phyloP scores from a whole-genome alignment of 2,797 vertebrate genomes.

The Halcyon leucocephala region DNA sequence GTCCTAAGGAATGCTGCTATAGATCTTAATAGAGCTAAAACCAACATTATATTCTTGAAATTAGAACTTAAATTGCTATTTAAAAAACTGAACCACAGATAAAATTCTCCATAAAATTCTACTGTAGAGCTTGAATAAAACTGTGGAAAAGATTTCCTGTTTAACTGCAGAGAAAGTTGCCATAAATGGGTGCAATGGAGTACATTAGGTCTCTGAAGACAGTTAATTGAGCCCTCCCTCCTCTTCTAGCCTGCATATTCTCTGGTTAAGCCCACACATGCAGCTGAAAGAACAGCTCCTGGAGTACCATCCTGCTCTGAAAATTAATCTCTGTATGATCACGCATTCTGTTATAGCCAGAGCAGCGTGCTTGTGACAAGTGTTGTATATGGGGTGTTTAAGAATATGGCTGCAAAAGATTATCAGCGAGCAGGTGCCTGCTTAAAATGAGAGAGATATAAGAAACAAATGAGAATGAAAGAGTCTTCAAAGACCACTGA shows the following conservation, averaged over 20 bases:
- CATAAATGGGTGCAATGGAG: background rate
- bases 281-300: background rate
- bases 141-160: background rate
- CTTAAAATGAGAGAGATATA: background rate
- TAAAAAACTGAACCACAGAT: background rate
- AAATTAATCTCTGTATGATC: background rate
- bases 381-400: background rate
- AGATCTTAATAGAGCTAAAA: background rate
- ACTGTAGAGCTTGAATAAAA: background rate
- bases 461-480: background rate
- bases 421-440: background rate
- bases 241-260: background rate
- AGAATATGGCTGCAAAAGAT: background rate
- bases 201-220: background rate
- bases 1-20: background rate
- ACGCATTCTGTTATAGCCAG: background rate
- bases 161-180: background rate
- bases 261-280: background rate
- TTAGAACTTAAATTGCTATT: slow-evolving; percentile 16
- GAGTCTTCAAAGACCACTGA: background rate
- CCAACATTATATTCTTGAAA: background rate
- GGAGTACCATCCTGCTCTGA: background rate
- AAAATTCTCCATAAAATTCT: slow-evolving; percentile 30
- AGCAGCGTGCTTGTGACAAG: background rate
- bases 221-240: background rate